Base-by-base conservation (phyloP, 1,140 invertebrate genomes). In the Aphelenchoides besseyi region DNA sequence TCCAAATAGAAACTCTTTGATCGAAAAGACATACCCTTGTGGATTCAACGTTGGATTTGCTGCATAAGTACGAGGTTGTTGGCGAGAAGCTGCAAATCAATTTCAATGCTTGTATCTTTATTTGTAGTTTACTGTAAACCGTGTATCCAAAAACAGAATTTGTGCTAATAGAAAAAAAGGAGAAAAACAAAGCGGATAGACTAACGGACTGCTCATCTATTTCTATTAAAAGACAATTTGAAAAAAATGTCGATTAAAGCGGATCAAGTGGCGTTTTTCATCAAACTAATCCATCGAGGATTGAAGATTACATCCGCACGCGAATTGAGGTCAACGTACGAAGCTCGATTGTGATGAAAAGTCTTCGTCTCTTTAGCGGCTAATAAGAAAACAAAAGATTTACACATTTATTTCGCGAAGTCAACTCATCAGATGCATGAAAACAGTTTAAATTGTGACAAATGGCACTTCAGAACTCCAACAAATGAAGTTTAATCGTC, bases 21-120 rank as follows among this genome's bases (percentile, higher is more conserved):
- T 48, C 41, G 41, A 23, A 59, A 23, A 28, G 12, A 23, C 55
- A 5, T 23, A 59, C 12, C 55, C 55, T 33, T 59, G 55, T 23
- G 55, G 55, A 59, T 59, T 59, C 18, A 59, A 59, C 26, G 26
- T 59, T 12, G 41, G 41, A 23, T 48, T 48, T 48, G 41, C 41
- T 12, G 41, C 41, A 48, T 48, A 48, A 48, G 41, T 23, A 16
- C 41, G 41, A 16, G 41, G 41, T 48, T 23, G 41, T 16, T 12
- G 12, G 12, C 12, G 41, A 12, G 41, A 48, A 48, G 12, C 41
- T 48, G 41, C 41, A 48, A 48, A 23, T 12, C 41, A 16, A 48
- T 12, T 23, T 12, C 12, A 23, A 48, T 48, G 41, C 12, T 48
- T 23, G 12, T 23, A 12, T 48, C 23, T 23, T 23, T 23, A 48